Conservation (phyloP, 2,113 vertebrate genomes). For the Alligator mississippiensis region DNA sequence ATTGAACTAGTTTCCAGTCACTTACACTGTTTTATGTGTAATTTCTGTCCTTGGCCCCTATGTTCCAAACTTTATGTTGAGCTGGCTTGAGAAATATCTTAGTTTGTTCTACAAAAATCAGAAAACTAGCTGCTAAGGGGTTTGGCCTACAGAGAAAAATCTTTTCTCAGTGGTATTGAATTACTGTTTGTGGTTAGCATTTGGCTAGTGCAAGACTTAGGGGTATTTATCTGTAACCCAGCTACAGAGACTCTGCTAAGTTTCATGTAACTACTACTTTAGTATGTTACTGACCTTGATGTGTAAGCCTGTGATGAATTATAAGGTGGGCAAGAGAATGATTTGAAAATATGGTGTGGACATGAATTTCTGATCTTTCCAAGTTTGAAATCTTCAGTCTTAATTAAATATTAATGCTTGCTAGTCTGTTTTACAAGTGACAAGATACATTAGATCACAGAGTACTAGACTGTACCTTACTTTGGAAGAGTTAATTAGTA, state of each 20-base stretch:
- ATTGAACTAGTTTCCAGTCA: no score
- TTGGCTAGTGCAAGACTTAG: background rate
- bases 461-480: background rate
- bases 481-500: background rate
- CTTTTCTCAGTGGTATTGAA: background rate
- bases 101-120: no score
- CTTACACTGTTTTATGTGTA: no score
- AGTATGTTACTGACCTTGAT: background rate
- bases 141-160: background rate
- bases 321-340: background rate
- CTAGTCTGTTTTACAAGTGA: background rate
- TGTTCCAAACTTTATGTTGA: background rate
- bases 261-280: background rate
- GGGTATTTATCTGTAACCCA: background rate
- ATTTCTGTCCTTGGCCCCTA: background rate
- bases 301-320: accelerated
- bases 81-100: background rate
- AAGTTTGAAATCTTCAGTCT: background rate
- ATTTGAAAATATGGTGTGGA: accelerated
- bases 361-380: background rate
- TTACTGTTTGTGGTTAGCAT: background rate
- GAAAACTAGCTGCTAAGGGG: background rate
- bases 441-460: background rate
- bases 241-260: background rate
- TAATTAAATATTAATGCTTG: background rate